phyloP scores from a whole-genome alignment of 1,140 invertebrate genomes.

The Drosophila bipectinata region DNA sequence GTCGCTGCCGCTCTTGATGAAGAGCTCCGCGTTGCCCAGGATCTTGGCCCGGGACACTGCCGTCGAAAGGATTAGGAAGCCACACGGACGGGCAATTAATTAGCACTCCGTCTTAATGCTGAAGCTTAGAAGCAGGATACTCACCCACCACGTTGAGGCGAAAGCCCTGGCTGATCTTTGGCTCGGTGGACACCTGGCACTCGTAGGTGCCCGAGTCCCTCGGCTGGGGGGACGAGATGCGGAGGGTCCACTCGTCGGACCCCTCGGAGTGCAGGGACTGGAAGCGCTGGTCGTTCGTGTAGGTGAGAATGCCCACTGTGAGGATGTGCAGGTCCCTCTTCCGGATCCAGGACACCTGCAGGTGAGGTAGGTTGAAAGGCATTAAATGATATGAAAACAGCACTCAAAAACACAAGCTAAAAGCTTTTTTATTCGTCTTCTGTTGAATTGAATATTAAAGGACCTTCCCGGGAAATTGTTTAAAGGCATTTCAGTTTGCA shows the following conservation, averaged over 20 bases:
- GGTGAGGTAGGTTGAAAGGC: neutral
- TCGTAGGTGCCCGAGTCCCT: slow-evolving; percentile 91
- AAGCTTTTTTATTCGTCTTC: neutral
- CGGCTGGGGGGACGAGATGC: slow-evolving; percentile 91
- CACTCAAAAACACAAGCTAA: neutral
- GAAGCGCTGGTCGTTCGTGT: slow-evolving; percentile 91
- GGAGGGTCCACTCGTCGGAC: slow-evolving; percentile 94
- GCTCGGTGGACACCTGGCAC: slow-evolving; percentile 94
- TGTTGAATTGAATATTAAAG: neutral
- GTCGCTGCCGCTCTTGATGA: slow-evolving; percentile 94
- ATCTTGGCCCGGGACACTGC: slow-evolving; percentile 95
- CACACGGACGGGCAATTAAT: slow-evolving; percentile 31
- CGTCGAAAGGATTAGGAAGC: slow-evolving; percentile 51
- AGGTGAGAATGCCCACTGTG: slow-evolving; percentile 89
- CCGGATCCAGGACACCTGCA: slow-evolving; percentile 90
- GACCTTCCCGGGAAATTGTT: neutral
- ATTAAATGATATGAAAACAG: slow-evolving; percentile 3
- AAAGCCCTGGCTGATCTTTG: slow-evolving; percentile 92
- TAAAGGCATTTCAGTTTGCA: neutral
- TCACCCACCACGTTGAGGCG: slow-evolving; percentile 92
- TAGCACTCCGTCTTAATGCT: slow-evolving; percentile 29
- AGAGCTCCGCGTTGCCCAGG: slow-evolving; percentile 92
- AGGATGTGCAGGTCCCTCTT: slow-evolving; percentile 90
- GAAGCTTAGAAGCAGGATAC: slow-evolving; percentile 76
- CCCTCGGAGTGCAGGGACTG: slow-evolving; percentile 91